These are phyloP conservation scores for Holocentrus rufus DNA, from an alignment of 2,797 vertebrate genomes.

Conservation along the genomic window DNA sequence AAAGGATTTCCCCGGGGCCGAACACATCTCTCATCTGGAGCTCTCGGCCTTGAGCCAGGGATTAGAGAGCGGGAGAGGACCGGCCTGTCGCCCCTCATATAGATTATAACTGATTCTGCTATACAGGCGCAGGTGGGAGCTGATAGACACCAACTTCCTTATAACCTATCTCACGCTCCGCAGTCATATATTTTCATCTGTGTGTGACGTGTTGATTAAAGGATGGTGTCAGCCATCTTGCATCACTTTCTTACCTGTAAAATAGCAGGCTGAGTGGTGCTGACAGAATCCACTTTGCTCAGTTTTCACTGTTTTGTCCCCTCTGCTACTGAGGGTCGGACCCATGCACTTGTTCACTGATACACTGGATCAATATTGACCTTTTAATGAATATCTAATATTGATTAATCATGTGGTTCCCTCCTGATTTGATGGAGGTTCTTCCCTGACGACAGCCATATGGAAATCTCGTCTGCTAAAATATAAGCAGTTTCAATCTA, in stretches of 20 bases:
- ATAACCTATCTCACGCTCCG: conserved; percentile 36
- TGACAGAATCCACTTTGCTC: neutral
- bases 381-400: no score
- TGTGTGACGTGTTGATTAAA: conserved; percentile 32
- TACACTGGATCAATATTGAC: no score
- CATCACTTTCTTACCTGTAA: conserved; percentile 10
- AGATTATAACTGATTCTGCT: conserved; percentile 17
- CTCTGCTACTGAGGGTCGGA: no score
- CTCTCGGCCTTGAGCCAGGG: conserved; percentile 62
- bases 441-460: no score
- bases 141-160: conserved; percentile 26
- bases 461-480: no score
- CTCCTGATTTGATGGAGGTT: no score
- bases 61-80: conserved; percentile 34
- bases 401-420: no score
- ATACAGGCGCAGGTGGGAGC: conserved; percentile 50
- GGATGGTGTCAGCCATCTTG: neutral
- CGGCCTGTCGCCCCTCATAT: conserved; percentile 31
- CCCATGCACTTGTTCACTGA: no score
- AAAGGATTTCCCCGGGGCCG: conserved; percentile 48
- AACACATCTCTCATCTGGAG: conserved; percentile 48
- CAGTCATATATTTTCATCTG: conserved; percentile 22
- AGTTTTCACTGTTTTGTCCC: no score
- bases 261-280: conserved; percentile 37
- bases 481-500: no score